A percentile compares a stretch with the other conserved stretches of the same genome.
Evolutionary conservation across 2,113 vertebrate genomes (phyloP).

Genomic region (Psophia crepitans): DNA sequence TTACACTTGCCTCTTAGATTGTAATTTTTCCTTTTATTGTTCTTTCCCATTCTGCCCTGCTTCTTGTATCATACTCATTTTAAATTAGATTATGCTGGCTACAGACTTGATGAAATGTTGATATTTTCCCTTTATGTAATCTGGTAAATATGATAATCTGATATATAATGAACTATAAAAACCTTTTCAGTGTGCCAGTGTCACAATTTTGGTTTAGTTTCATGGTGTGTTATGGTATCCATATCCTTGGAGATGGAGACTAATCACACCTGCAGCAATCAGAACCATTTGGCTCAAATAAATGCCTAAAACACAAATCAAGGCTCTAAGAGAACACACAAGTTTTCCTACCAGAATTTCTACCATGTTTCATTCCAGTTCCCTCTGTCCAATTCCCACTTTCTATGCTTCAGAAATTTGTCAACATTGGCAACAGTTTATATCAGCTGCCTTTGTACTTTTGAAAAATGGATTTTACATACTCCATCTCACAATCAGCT

Average conservation of each 20-base stretch:
- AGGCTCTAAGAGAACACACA: not conserved
- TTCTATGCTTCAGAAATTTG: not conserved
- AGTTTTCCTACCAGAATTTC: not conserved
- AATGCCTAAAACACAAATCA: not conserved
- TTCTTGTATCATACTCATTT: not conserved
- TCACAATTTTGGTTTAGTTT: not conserved
- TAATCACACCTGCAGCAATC: not conserved
- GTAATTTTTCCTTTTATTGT: not conserved
- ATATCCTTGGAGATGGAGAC: not conserved
- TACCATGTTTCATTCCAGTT: not conserved
- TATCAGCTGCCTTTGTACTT: not conserved
- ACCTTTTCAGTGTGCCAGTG: not conserved
- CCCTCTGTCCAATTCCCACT: not conserved
- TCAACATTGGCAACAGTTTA: not conserved
- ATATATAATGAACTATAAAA: not conserved
- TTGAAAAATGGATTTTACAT: not conserved
- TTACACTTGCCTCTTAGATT: not conserved
- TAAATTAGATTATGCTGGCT: conserved; percentile 16
- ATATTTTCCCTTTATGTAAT: not conserved
- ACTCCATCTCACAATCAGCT: not conserved
- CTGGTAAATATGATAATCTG: not conserved
- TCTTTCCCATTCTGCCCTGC: not conserved
- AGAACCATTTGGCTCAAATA: not conserved
- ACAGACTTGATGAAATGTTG: not conserved
- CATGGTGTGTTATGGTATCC: not conserved